Evolutionary conservation across 2,888 invertebrate genomes (phyloP), one percentile per base, ranked within the genome.

Genomic region (Nowickia ferox): DNA sequence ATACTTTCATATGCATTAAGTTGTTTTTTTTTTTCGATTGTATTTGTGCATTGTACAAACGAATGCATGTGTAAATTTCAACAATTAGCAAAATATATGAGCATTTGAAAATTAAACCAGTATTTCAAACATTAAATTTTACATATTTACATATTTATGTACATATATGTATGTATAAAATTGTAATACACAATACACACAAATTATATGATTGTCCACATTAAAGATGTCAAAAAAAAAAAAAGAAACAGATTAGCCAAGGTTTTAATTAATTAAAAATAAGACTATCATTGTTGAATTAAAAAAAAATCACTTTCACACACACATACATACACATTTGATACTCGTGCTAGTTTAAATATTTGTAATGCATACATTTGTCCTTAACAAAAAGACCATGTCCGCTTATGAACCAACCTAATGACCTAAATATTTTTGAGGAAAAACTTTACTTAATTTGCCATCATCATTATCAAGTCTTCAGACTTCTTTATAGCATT

Each of bases 371-470:
- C 1, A 30, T 22, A 55, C 15, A 38, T 15, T 15, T 59, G 38
- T n/a, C 38, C 59, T 38, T 38, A 19, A 4, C 10, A 55, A 53
- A 59, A 30, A 77, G 57, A 15, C 17, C 17, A 74, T 59, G 40
- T 82, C 68, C 55, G 69, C 17, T 55, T 63, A 22, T 69, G 44
- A 44, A 69, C 38, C 63, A 63, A 76, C 82, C 63, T 55, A 63
- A 48, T 76, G 82, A 71, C 82, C 82, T 57, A 82, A 55, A 76
- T 82, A 75, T 30, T 59, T 57, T 51, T 19, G 19, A 75, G 42
- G 11, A 78, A 48, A 48, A 53, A n/a, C 53, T 65, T 22, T 11
- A 75, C 17, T 51, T 68, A 19, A 59, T 59, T 68, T 69, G 17
- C 17, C 15, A 61, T 10, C 22, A 19, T 77, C 79, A 72, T 69